phyloP scores from a whole-genome alignment of 2,113 vertebrate genomes.

The Coptodon bakossiorum region DNA sequence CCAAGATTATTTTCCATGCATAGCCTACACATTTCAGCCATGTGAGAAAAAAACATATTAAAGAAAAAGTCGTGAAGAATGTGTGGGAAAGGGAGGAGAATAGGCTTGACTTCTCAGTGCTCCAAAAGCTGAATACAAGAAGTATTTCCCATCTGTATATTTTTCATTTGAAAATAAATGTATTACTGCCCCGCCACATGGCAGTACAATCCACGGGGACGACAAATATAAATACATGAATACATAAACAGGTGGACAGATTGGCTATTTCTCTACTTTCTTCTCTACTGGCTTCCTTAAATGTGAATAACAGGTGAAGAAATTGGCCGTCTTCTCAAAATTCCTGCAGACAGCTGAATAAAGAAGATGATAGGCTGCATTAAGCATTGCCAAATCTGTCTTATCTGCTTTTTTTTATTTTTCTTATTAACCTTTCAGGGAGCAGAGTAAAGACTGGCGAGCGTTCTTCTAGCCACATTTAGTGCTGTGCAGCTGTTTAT shows the following conservation, averaged over 20 bases:
- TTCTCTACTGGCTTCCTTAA: neutral
- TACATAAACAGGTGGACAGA: conserved; percentile 5
- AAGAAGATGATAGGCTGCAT: neutral
- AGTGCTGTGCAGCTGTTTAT: neutral
- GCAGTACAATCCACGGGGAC: neutral
- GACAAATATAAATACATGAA: conserved; percentile 18
- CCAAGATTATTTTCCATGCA: conserved; percentile 10
- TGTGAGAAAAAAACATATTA: neutral
- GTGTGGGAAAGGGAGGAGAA: neutral
- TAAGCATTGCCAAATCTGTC: neutral
- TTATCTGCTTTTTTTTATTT: neutral
- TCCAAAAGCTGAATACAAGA: neutral
- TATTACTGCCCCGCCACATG: neutral
- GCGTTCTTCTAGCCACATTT: neutral
- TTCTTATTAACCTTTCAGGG: neutral
- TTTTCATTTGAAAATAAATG: conserved; percentile 3
- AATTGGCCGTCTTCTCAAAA: neutral
- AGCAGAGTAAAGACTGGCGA: neutral
- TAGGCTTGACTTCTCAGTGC: neutral
- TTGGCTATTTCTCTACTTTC: neutral
- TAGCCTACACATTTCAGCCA: neutral
- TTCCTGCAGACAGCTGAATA: neutral
- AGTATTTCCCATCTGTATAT: neutral
- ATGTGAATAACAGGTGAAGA: neutral
- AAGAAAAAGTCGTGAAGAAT: neutral